phyloP scores from a whole-genome alignment of 2,113 vertebrate species.

The Epinephelus cyanopodus region DNA sequence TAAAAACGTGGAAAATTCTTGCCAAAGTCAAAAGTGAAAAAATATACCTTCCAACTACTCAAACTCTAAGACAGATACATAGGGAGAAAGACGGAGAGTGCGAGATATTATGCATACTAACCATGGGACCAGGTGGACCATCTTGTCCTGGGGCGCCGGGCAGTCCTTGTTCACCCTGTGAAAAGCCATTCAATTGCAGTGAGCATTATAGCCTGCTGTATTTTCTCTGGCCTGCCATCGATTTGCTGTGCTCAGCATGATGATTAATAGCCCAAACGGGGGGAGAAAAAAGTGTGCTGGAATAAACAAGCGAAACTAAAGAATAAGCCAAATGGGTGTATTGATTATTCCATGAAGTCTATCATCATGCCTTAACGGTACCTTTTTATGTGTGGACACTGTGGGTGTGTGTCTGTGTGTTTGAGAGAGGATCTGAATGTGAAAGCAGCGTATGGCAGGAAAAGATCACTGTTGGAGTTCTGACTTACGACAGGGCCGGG shows the following conservation, averaged over 20 bases:
- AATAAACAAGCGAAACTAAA: constrained; percentile 77
- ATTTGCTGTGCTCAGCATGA: constrained; percentile 69
- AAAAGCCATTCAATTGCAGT: constrained; percentile 73
- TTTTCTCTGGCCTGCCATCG: constrained; percentile 72
- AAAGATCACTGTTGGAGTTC: background rate
- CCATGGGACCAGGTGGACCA: constrained; percentile 96
- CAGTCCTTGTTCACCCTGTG: constrained; percentile 97
- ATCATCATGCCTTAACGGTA: constrained; percentile 56
- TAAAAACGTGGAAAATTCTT: background rate
- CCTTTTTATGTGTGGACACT: constrained; percentile 35
- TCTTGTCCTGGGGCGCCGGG: constrained; percentile 95
- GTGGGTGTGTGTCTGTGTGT: constrained; percentile 32
- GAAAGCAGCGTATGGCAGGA: background rate
- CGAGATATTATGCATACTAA: constrained; percentile 72
- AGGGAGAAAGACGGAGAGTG: background rate
- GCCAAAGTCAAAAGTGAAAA: background rate
- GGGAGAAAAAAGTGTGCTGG: constrained; percentile 67
- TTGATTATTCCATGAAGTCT: constrained; percentile 79
- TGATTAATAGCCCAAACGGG: constrained; percentile 77
- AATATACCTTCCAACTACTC: background rate
- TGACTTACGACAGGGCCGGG: constrained; percentile 94
- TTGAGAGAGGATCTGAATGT: background rate
- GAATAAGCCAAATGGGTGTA: constrained; percentile 69
- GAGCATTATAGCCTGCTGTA: constrained; percentile 72
- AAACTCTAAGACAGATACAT: constrained; percentile 1